Base-by-base conservation (phyloP, 2,888 invertebrate genomes). In the Apotomis betuletana region DNA sequence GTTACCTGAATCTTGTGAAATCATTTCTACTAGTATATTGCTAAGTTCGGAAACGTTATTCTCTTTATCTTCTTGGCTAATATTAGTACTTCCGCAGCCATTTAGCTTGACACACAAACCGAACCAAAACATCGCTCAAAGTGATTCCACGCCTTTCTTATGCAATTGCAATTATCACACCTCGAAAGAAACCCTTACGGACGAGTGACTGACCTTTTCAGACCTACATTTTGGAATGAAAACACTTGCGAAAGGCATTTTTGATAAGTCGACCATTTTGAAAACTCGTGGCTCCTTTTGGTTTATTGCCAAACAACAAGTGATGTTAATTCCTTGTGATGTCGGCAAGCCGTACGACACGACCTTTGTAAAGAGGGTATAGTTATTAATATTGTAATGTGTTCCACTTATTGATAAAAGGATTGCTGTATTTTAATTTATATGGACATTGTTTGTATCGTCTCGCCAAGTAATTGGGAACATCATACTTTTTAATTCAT, bases 131-230 rank as follows among this genome's bases (percentile, higher is more conserved):
- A 58, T 57, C 57, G 52, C 67, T 71, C 62, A 63, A 54, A 58
- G 38, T 62, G 57, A 60, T 12, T 8, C 44, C 55, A 41, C 10
- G 49, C 60, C 75, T 73, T 67, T 76, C 78, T 89, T 88, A 83
- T 84, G 88, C 83, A 90, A 89, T 69, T 74, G 57, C 70, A 83
- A 85, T 83, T 85, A 83, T 75, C 79, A 72, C 62, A 27, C 44
- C 9, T 13, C 61, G 36, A 55, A 44, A 27, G 41, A 46, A 55
- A n/a, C 70, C 55, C 60, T 57, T 67, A n/a, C 38, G 61, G 61
- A 44, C 27, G 51, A 67, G 36, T 61, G 57, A 65, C 13, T 8
- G 55, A 62, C 67, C 67, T 67, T 67, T 71, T 55, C 49, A 51
- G 38, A 63, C 49, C 68, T 55, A 65, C 54, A 61, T 72, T 72